Evolutionary conservation across 2,797 vertebrate species (phyloP), one percentile per base, ranked within the genome.

Genomic region (Pyrocephalus nanus): DNA sequence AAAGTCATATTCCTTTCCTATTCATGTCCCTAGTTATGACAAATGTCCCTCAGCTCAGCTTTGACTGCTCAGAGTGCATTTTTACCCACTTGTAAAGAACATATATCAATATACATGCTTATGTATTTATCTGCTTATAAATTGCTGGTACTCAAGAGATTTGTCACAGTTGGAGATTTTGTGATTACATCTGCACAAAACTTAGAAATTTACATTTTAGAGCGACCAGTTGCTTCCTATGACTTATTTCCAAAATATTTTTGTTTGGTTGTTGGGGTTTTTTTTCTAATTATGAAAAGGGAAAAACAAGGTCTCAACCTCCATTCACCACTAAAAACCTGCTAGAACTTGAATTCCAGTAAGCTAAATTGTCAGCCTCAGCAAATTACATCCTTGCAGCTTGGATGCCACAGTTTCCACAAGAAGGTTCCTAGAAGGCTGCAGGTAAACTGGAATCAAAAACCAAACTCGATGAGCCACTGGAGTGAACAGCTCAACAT

Each of bases 261-360:
- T 45, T 50, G 12, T 8, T 80, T 34, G 22, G 3, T 18, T 40
- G 2, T 1, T 5, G 66, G 32, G 6, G 1, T 4, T 29, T 61
- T 11, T 21, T 30, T 66, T 14, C 40, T 43, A 57, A 13, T 82
- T 43, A 55, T 14, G 20, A 55, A 30, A 1, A 1, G 22, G 2
- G 1, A 2, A 3, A 25, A 57, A 55, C 19, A 45, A 55, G 4
- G 6, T 67, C 29, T 82, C 61, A 87, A 51, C 21, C 12, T 55
- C 0, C 0, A 1, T 42, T 58, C 7, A 2, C 20, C 29, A 16
- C 23, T 60, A 22, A 55, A 86, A 57, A 36, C 9, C 11, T 66
- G 15, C n/a, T 11, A 70, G 32, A 65, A 62, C 4, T 74, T 21
- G 5, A 53, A 70, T 38, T 55, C 20, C 29, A 20, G 40, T 55